Evolutionary conservation across 2,888 invertebrate species (phyloP).

Genomic region (Rhimphoctona megacephalus): DNA sequence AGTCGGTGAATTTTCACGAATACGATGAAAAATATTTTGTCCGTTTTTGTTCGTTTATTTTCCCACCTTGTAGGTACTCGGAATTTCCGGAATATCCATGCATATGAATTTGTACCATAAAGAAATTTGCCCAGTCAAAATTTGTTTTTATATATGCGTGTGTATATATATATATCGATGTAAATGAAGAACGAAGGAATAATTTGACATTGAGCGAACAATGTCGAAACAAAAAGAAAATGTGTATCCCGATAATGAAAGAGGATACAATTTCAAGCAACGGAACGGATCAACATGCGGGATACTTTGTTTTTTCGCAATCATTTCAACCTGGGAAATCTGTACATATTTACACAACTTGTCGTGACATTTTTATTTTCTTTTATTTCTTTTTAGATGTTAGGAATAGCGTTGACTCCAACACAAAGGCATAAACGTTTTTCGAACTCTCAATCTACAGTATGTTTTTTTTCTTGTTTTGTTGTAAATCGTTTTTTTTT

Average conservation of each 20-base stretch:
- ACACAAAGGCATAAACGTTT: conserved; percentile 62
- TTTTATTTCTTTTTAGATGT: conserved; percentile 49
- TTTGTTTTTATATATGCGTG: neutral
- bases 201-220: conserved; percentile 6
- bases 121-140: conserved; percentile 5
- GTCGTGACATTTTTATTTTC: conserved; percentile 64
- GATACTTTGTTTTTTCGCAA: conserved; percentile 44
- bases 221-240: conserved; percentile 18
- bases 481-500: conserved; percentile 1
- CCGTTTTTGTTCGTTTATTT: neutral
- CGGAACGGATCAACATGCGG: conserved; percentile 55
- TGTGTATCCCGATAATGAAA: conserved; percentile 18
- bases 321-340: conserved; percentile 66
- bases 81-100: neutral
- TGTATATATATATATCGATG: neutral
- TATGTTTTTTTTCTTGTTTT: conserved; percentile 25
- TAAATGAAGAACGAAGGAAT: conserved; percentile 18
- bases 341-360: conserved; percentile 74
- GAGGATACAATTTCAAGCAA: conserved; percentile 39
- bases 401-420: conserved; percentile 61
- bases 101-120: conserved; percentile 16
- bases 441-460: conserved; percentile 46
- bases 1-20: conserved; percentile 1
- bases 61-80: conserved; percentile 1
- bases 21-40: neutral